phyloP scores from a whole-genome alignment of 1,140 invertebrate genomes.

The Hypsibius dujardini region DNA sequence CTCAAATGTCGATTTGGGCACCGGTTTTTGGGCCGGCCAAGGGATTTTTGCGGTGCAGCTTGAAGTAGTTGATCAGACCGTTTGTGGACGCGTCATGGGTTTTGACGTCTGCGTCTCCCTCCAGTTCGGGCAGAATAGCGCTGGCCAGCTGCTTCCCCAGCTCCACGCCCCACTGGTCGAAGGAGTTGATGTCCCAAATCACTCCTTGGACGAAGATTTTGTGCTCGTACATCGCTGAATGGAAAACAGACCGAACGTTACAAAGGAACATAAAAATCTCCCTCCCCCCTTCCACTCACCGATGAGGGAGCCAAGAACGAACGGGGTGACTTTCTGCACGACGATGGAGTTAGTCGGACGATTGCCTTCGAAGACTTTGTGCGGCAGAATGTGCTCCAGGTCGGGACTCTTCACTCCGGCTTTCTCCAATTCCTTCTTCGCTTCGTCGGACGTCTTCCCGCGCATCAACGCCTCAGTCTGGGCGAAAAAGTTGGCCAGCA shows the following conservation, averaged over 20 bases:
- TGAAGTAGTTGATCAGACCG: conserved; percentile 84
- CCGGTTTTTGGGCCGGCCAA: conserved; percentile 14
- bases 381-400: conserved; percentile 62
- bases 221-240: conserved; percentile 83
- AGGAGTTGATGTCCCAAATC: conserved; percentile 99
- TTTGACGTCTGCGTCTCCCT: conserved; percentile 40
- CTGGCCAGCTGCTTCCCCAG: conserved; percentile 95
- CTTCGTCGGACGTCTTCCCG: conserved; percentile 62
- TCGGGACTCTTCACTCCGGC: conserved; percentile 45
- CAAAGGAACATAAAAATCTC: conserved; percentile 20
- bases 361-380: conserved; percentile 92
- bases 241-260: conserved; percentile 26
- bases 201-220: conserved; percentile 97
- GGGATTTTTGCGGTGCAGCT: conserved; percentile 31
- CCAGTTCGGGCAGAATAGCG: conserved; percentile 80
- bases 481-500: conserved; percentile 90
- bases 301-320: conserved; percentile 82
- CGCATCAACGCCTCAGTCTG: conserved; percentile 94
- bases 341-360: conserved; percentile 92
- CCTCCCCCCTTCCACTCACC: conserved; percentile 41
- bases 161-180: conserved; percentile 99
- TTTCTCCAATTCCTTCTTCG: conserved; percentile 51
- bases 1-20: conserved; percentile 17
- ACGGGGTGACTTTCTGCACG: conserved; percentile 78
- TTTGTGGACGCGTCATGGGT: conserved; percentile 76